Percentiles rank a stretch among this genome's conserved stretches.
These are phyloP conservation scores for Butastur rufipennis DNA, from an alignment of 2,113 vertebrate genomes.

Conservation along the genomic window DNA sequence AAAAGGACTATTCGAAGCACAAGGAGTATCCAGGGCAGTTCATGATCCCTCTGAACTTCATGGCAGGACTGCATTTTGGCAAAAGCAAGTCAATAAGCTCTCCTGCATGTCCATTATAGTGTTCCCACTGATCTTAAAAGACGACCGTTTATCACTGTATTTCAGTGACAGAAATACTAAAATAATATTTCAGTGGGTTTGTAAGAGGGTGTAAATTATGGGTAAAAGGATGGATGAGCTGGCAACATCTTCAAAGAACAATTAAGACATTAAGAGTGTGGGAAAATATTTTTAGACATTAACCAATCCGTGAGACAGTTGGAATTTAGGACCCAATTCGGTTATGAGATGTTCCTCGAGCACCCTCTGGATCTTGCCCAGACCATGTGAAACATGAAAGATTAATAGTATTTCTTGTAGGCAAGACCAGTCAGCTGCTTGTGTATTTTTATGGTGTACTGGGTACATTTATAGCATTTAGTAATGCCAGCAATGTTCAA, in stretches of 20 bases:
- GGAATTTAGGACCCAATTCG: neutral
- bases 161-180: neutral
- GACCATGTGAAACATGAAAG: slow-evolving; percentile 42
- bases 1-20: neutral
- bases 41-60: neutral
- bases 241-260: neutral
- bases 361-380: slow-evolving; percentile 14
- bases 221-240: neutral
- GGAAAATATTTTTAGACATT: neutral
- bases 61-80: slow-evolving; percentile 1
- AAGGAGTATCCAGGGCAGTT: neutral
- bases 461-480: slow-evolving; percentile 46
- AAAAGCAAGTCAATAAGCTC: neutral
- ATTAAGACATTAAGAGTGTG: neutral
- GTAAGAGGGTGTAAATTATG: neutral
- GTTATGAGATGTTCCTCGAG: neutral
- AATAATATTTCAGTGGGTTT: neutral
- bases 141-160: neutral
- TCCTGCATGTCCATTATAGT: neutral
- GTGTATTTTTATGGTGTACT: slow-evolving; percentile 14
- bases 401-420: slow-evolving; percentile 45
- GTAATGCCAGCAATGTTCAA: slow-evolving; percentile 19
- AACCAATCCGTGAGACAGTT: neutral
- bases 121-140: slow-evolving; percentile 12
- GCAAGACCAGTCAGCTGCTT: slow-evolving; percentile 39